These are phyloP conservation scores for Cydia fagiglandana DNA, from an alignment of 1,140 invertebrate species.

Conservation along the genomic window DNA sequence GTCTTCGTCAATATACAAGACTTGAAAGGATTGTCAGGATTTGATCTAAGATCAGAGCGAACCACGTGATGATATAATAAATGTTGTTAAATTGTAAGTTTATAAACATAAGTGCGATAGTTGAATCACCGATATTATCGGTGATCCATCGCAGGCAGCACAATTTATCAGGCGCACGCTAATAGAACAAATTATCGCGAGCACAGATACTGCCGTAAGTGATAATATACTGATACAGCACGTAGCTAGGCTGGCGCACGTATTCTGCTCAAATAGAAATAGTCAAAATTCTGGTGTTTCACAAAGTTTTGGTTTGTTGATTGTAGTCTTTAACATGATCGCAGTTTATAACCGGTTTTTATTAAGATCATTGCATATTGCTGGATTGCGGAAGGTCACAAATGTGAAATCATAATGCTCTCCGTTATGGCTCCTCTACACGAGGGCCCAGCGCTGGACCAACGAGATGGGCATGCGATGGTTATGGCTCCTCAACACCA, in stretches of 20 bases:
- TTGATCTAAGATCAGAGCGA: too few relatives aligned
- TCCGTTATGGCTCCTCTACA: too few relatives aligned
- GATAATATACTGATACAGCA: slow-evolving; percentile 14
- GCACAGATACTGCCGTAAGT: slow-evolving; percentile 9
- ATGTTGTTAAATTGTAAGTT: background rate
- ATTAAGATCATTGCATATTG: background rate
- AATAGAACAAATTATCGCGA: slow-evolving; percentile 29
- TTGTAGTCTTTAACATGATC: background rate
- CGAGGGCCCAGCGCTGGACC: too few relatives aligned
- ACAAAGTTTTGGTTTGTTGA: background rate
- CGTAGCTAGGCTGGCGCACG: slow-evolving; percentile 13
- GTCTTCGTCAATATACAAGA: too few relatives aligned
- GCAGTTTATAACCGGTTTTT: background rate
- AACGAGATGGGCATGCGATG: too few relatives aligned
- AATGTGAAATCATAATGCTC: too few relatives aligned
- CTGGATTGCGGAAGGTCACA: too few relatives aligned
- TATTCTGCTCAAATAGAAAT: background rate
- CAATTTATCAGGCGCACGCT: background rate
- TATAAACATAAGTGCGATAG: slow-evolving; percentile 12
- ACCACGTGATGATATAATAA: background rate
- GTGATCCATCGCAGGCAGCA: background rate
- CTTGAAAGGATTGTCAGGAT: too few relatives aligned
- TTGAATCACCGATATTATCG: slow-evolving; percentile 7
- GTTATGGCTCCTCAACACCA: too few relatives aligned
- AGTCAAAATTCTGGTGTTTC: background rate